These are phyloP conservation scores for Luehdorfia chinensis DNA, from an alignment of 1,140 invertebrate species.

Conservation along the genomic window DNA sequence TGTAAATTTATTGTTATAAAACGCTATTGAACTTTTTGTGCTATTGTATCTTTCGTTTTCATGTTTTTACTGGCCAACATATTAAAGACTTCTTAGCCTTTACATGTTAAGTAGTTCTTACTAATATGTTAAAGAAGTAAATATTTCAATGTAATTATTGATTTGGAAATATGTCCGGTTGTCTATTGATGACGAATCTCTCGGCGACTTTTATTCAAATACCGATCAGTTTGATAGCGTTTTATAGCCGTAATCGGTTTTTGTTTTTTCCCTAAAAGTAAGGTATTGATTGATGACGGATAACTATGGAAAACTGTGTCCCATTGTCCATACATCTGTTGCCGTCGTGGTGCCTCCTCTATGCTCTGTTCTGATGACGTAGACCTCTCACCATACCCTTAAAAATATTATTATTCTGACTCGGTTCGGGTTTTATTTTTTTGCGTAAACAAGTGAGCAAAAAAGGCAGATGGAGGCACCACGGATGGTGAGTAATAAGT, in stretches of 20 bases:
- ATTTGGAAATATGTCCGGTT: no score
- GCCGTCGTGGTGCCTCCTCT: constrained; percentile 73
- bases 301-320: constrained; percentile 58
- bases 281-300: constrained; percentile 74
- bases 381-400: constrained; percentile 33
- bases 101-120: no score
- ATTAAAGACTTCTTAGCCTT: no score
- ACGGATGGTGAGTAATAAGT: constrained; percentile 43
- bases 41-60: no score
- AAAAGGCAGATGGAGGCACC: constrained; percentile 51
- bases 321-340: constrained; percentile 33
- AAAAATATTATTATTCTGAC: background rate
- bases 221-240: no score
- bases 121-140: no score
- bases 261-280: no score
- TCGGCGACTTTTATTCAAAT: no score
- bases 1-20: constrained; percentile 20
- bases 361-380: constrained; percentile 74
- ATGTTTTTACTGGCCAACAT: no score
- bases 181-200: no score
- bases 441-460: constrained; percentile 12
- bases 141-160: no score
- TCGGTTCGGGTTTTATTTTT: background rate
- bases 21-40: constrained; percentile 24
- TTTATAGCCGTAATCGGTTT: no score